phyloP scores from a whole-genome alignment of 2,113 vertebrate species.

The Lutjanus erythropterus region DNA sequence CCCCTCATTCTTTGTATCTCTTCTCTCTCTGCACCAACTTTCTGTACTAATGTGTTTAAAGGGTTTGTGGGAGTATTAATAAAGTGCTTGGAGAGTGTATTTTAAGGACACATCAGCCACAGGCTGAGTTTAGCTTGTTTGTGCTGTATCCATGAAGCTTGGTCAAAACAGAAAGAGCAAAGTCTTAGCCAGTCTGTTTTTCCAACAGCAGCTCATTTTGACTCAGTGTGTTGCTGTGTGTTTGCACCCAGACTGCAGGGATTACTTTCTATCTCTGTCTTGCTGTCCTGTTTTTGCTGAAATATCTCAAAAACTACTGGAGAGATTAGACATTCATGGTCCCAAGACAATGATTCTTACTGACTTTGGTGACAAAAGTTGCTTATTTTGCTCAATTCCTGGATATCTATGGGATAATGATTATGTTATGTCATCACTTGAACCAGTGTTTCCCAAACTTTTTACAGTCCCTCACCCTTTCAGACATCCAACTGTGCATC shows the following conservation, averaged over 20 bases:
- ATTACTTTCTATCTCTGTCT: not conserved
- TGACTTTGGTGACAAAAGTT: not conserved
- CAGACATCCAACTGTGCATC: no score
- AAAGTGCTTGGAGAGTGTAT: conserved; percentile 51
- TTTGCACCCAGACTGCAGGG: conserved; percentile 6
- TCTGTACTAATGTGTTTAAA: conserved; percentile 30
- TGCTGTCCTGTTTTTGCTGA: not conserved
- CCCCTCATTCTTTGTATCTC: conserved; percentile 26
- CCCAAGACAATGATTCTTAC: not conserved
- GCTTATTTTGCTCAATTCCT: no score
- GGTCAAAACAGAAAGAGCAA: conserved; percentile 31
- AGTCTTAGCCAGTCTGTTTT: conserved; percentile 20
- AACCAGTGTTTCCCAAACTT: no score
- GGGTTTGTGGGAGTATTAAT: conserved; percentile 52
- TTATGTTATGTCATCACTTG: no score
- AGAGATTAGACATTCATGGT: not conserved
- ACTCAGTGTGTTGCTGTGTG: conserved; percentile 9
- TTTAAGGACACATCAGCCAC: conserved; percentile 53
- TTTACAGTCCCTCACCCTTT: no score
- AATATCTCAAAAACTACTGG: not conserved
- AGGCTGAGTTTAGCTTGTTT: conserved; percentile 41
- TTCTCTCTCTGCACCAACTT: conserved; percentile 42
- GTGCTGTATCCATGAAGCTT: conserved; percentile 8
- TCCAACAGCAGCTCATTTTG: conserved; percentile 17
- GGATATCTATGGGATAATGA: no score